Base-by-base conservation (phyloP, 2,888 invertebrate genomes). In the Agriopis marginaria region DNA sequence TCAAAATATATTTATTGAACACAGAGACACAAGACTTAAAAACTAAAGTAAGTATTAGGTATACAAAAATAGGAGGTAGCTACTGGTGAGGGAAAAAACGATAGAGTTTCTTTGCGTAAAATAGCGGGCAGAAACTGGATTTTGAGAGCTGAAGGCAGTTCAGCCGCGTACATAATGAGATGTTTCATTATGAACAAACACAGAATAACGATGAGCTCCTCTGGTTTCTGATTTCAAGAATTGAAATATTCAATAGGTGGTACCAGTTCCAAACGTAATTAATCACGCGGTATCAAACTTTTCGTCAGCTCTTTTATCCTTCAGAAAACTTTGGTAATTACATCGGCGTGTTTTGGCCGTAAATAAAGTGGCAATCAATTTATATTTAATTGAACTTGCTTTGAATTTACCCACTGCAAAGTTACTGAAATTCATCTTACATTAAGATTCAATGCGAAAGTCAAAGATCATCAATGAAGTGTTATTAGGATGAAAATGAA, bases 291-390 rank as follows among this genome's bases (percentile, higher is more conserved):
- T 53, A 53, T 40, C 11, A 62, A 69, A 69, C 59, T 68, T 73
- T 64, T 47, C 60, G 40, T 49, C 23, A 64, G 59, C 61, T 63
- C 54, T 63, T 66, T 70, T 63, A 58, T 73, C 64, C 63, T 17
- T 23, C 32, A 17, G 54, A 14, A 66, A 61, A 61, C 39, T 73
- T 73, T 62, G 54, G 62, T 62, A 73, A 73, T 73, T 71, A 71
- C 45, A 64, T 64, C 54, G 32, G 17, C 42, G 23, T 54, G 32
- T 42, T 66, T 66, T 66, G 9, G 10, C 54, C n/a, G 61, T 59
- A 68, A 68, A 68, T 63, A 68, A 63, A 60, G 12, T 51, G 40
- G 39, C 62, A 73, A 69, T 69, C 56, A 67, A 63, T 68, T 66
- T 51, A 55, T 58, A 23, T 47, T 51, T 51, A 39, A 40, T 59